These are phyloP conservation scores for Alloplasta piceator DNA, from an alignment of 2,888 invertebrate species.

Conservation along the genomic window DNA sequence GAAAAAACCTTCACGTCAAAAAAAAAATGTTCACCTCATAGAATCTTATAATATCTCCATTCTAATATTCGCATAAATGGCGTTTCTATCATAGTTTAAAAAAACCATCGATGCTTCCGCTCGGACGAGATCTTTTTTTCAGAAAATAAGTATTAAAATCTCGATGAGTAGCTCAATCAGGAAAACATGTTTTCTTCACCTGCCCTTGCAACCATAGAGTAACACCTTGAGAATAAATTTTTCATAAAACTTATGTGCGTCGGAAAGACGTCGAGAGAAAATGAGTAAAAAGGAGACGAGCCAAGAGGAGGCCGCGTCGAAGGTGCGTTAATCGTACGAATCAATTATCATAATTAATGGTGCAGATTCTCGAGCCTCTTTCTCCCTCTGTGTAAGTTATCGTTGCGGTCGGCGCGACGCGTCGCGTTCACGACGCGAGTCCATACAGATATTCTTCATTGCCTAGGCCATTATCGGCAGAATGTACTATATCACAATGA, in stretches of 20 bases:
- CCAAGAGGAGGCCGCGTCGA: constrained; percentile 48
- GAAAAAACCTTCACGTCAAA: no score
- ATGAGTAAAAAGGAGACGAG: constrained; percentile 32
- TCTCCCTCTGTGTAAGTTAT: constrained; percentile 56
- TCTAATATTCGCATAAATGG: no score
- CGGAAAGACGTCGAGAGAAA: constrained; percentile 11
- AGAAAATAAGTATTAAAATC: no score
- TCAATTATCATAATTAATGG: constrained; percentile 78
- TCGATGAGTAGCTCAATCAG: no score
- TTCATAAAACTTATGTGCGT: constrained; percentile 39
- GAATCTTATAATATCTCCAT: no score
- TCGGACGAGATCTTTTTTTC: no score
- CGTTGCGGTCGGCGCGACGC: constrained; percentile 68
- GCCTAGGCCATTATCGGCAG: constrained; percentile 31
- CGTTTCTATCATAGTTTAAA: no score
- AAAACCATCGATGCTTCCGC: no score
- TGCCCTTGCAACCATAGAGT: constrained; percentile 17
- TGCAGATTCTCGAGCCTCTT: constrained; percentile 66
- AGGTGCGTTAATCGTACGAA: constrained; percentile 70
- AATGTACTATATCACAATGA: constrained; percentile 29
- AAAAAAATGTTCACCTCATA: no score
- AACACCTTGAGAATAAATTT: constrained; percentile 41
- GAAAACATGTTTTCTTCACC: no score
- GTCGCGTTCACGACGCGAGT: constrained; percentile 47
- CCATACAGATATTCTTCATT: constrained; percentile 37